Conservation (phyloP, 1,140 invertebrate genomes). For the Lucilia sericata region DNA sequence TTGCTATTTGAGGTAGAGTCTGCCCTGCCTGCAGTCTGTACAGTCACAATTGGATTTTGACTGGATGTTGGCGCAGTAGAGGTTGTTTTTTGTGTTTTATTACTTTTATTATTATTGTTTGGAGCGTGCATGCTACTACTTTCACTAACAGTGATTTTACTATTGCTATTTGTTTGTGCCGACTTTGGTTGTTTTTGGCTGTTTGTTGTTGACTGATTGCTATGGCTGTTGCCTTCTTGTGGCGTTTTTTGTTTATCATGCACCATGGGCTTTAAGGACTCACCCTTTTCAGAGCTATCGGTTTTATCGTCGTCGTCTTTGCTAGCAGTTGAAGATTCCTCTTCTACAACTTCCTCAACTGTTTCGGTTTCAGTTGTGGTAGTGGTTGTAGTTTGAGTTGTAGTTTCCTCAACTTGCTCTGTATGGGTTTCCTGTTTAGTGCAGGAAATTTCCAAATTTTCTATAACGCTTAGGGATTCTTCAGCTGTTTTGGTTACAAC, state of each 20-base stretch:
- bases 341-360: constrained; percentile 20
- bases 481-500: not conserved
- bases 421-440: no score
- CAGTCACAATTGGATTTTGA: constrained; percentile 48
- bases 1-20: constrained; percentile 29
- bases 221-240: constrained; percentile 47
- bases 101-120: not conserved
- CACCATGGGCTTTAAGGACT: constrained; percentile 71
- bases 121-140: constrained; percentile 52
- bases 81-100: constrained; percentile 30
- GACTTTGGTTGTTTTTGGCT: constrained; percentile 46
- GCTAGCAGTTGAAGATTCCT: not conserved
- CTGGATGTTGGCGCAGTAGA: constrained; percentile 11
- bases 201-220: constrained; percentile 45
- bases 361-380: not conserved
- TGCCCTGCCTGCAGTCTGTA: constrained; percentile 47
- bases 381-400: not conserved
- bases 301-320: constrained; percentile 26
- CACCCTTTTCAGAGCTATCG: constrained; percentile 63
- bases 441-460: no score
- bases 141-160: constrained; percentile 45
- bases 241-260: constrained; percentile 50
- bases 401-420: not conserved
- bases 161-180: constrained; percentile 48
- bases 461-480: no score